A percentile compares a stretch with the other conserved stretches of the same genome.
Evolutionary conservation across 2,888 invertebrate genomes (phyloP).

Genomic region (Anticlea derivata): DNA sequence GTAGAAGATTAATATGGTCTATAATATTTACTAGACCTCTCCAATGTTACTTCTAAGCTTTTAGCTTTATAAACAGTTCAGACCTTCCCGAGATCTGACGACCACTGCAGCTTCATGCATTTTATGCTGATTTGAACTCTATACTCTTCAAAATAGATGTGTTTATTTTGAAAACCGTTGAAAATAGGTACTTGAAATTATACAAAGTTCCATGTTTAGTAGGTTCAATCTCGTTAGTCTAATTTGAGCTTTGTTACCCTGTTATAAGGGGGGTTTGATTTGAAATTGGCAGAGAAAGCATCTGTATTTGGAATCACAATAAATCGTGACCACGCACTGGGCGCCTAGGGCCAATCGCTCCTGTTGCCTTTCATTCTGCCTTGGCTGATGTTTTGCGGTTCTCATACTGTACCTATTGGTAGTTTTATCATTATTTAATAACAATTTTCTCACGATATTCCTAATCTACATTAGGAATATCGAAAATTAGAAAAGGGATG

Average conservation of each 20-base stretch:
- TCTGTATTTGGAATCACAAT: slow-evolving; percentile 58
- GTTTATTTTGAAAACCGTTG: neutral
- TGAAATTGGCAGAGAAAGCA: slow-evolving; percentile 49
- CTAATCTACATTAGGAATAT: neutral
- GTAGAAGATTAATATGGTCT: too few species aligned
- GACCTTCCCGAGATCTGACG: slow-evolving; percentile 51
- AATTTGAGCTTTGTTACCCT: slow-evolving; percentile 42
- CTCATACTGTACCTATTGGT: slow-evolving; percentile 15
- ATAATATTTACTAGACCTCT: slow-evolving; percentile 46
- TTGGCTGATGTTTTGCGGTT: slow-evolving; percentile 46
- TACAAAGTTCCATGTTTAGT: slow-evolving; percentile 27
- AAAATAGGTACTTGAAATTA: neutral
- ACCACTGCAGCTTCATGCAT: neutral
- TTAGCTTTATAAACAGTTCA: slow-evolving; percentile 70
- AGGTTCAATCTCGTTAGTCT: slow-evolving; percentile 28
- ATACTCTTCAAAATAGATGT: neutral
- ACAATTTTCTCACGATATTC: slow-evolving; percentile 10
- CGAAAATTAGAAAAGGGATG: too few species aligned
- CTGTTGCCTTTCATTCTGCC: slow-evolving; percentile 68
- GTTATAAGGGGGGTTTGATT: slow-evolving; percentile 39
- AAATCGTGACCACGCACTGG: slow-evolving; percentile 74
- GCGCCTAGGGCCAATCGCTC: slow-evolving; percentile 74
- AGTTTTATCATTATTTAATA: slow-evolving; percentile 12
- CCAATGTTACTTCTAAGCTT: slow-evolving; percentile 51
- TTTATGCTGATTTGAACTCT: slow-evolving; percentile 3